Evolutionary conservation across 2,113 vertebrate genomes (phyloP).

Genomic region (Tricholaema leucomelas): DNA sequence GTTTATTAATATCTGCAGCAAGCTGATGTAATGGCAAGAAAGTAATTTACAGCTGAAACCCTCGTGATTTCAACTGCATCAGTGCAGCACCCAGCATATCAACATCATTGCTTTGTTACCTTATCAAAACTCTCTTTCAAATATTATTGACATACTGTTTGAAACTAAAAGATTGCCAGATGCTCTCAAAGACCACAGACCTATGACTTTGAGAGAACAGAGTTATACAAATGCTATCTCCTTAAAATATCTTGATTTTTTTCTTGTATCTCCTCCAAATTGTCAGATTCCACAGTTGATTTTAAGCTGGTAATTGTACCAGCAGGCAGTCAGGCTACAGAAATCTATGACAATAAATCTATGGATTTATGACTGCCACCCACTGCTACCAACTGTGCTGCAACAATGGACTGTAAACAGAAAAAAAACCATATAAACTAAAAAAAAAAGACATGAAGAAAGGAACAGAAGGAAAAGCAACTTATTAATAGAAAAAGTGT

Average conservation of each 20-base stretch:
- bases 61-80: neutral
- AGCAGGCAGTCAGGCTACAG: neutral
- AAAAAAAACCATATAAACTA: neutral
- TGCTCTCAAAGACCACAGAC: neutral
- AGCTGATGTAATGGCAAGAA: neutral
- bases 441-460: neutral
- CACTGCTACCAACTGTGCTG: neutral
- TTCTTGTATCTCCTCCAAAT: neutral
- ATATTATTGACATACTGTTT: neutral
- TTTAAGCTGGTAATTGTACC: slow-evolving; percentile 28
- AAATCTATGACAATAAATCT: slow-evolving; percentile 3
- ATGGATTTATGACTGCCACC: slow-evolving; percentile 19
- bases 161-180: neutral
- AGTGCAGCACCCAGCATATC: neutral
- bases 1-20: neutral
- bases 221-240: neutral
- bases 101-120: neutral
- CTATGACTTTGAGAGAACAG: neutral
- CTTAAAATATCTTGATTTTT: neutral
- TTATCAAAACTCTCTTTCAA: neutral
- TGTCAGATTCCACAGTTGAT: neutral
- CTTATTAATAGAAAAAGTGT: neutral
- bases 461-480: neutral
- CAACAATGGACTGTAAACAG: neutral
- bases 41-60: neutral